Percentiles rank a stretch among this genome's conserved stretches.
These are phyloP conservation scores for Sisyra terminalis DNA, from an alignment of 2,888 invertebrate species.

Conservation along the genomic window DNA sequence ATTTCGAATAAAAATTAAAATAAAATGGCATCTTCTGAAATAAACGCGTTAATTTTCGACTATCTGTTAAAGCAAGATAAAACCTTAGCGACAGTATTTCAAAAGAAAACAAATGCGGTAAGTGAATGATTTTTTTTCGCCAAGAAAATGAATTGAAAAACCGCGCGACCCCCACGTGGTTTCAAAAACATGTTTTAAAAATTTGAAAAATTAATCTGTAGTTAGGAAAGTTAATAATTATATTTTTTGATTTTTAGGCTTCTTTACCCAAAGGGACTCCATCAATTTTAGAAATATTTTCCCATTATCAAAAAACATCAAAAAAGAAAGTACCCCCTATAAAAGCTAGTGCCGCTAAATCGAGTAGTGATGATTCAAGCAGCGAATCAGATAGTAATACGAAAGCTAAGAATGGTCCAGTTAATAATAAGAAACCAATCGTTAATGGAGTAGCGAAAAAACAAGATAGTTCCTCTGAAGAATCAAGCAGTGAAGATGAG, in stretches of 20 bases:
- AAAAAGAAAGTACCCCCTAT: conserved; percentile 27
- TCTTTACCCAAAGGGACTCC: conserved; percentile 45
- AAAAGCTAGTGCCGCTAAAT: conserved; percentile 18
- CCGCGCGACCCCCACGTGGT: conserved; percentile 12
- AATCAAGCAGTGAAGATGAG: conserved; percentile 16
- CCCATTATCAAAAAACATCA: conserved; percentile 34
- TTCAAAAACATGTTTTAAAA: conserved; percentile 3
- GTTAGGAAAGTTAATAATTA: background rate
- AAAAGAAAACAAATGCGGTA: conserved; percentile 59
- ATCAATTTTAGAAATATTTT: conserved; percentile 40
- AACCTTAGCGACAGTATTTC: conserved; percentile 47
- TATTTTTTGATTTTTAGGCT: conserved; percentile 32
- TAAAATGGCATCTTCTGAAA: conserved; percentile 23
- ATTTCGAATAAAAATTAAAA: too few species aligned
- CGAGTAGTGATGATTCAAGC: conserved; percentile 17
- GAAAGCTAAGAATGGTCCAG: conserved; percentile 18
- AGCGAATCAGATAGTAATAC: conserved; percentile 14
- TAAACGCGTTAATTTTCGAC: conserved; percentile 44
- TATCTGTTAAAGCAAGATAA: conserved; percentile 46
- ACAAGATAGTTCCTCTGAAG: conserved; percentile 12
- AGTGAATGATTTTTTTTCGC: conserved; percentile 24
- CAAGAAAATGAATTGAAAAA: background rate
- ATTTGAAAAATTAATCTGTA: background rate
- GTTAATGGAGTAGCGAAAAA: conserved; percentile 16
- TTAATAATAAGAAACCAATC: conserved; percentile 15